phyloP scores from a whole-genome alignment of 1,140 invertebrate species.

The Listronotus oregonensis region DNA sequence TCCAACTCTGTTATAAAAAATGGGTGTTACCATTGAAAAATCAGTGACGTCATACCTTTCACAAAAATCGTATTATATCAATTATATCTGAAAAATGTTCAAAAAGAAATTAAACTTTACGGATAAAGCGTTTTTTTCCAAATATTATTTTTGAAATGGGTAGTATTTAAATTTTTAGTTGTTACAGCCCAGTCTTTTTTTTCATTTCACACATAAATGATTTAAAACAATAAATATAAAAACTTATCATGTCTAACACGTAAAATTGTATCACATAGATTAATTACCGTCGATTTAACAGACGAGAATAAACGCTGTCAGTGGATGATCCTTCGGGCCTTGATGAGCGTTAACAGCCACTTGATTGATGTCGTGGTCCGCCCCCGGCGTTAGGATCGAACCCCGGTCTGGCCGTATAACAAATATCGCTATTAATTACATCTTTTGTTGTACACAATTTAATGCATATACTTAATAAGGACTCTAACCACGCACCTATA shows the following conservation, averaged over 20 bases:
- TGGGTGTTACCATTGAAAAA: no score
- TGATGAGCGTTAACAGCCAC: constrained; percentile 51
- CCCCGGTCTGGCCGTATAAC: constrained; percentile 32
- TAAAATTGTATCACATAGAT: constrained; percentile 38
- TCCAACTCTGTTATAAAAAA: no score
- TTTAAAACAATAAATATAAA: constrained; percentile 14
- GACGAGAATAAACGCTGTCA: constrained; percentile 33
- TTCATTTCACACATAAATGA: not conserved
- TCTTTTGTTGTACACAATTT: constrained; percentile 42
- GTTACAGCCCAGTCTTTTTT: no score
- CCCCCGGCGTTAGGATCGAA: constrained; percentile 35
- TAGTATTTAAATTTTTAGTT: no score
- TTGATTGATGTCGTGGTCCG: constrained; percentile 49
- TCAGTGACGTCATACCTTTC: no score
- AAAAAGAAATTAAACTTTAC: no score
- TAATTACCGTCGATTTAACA: constrained; percentile 41
- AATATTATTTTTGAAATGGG: no score
- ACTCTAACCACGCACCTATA: constrained; percentile 15
- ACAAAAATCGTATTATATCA: no score
- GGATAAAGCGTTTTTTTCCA: no score
- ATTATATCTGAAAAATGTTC: no score
- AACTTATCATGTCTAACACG: constrained; percentile 20
- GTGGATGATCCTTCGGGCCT: constrained; percentile 37
- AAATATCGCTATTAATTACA: constrained; percentile 50
- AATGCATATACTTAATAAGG: constrained; percentile 40